Percentiles rank a stretch among this genome's conserved stretches.
Conservation (phyloP, 2,113 vertebrate genomes). For the Arvicanthis niloticus region DNA sequence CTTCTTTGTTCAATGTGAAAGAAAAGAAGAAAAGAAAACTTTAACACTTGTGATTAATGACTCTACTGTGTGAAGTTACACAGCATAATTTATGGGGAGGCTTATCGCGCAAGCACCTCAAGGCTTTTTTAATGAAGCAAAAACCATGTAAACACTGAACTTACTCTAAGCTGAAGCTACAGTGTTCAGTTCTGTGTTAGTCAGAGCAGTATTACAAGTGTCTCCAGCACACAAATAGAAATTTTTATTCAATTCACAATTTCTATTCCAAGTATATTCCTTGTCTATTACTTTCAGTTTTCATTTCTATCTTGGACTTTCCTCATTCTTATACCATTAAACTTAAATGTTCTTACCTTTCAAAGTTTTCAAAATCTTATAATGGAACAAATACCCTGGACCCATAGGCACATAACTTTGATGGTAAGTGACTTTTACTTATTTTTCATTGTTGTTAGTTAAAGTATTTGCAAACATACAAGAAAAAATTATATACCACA, state of each 20-base stretch:
- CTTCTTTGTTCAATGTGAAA: background rate
- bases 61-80: constrained; percentile 37
- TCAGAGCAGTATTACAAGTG: constrained; percentile 37
- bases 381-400: background rate
- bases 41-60: constrained; percentile 47
- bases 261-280: background rate
- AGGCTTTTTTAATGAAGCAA: constrained; percentile 58
- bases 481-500: background rate
- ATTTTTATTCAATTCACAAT: constrained; percentile 36
- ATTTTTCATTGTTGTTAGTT: background rate
- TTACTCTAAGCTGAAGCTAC: constrained; percentile 56
- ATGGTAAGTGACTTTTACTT: constrained; percentile 13
- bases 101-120: background rate
- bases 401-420: background rate
- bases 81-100: constrained; percentile 34
- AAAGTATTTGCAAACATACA: background rate
- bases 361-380: constrained; percentile 26
- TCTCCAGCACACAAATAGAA: constrained; percentile 1
- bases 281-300: background rate
- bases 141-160: constrained; percentile 40
- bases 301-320: constrained; percentile 51
- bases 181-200: constrained; percentile 36
- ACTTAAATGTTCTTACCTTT: constrained; percentile 11
- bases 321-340: background rate
- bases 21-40: constrained; percentile 44